These are phyloP conservation scores for Podarcis siculus DNA, from an alignment of 2,797 vertebrate genomes.

Conservation along the genomic window DNA sequence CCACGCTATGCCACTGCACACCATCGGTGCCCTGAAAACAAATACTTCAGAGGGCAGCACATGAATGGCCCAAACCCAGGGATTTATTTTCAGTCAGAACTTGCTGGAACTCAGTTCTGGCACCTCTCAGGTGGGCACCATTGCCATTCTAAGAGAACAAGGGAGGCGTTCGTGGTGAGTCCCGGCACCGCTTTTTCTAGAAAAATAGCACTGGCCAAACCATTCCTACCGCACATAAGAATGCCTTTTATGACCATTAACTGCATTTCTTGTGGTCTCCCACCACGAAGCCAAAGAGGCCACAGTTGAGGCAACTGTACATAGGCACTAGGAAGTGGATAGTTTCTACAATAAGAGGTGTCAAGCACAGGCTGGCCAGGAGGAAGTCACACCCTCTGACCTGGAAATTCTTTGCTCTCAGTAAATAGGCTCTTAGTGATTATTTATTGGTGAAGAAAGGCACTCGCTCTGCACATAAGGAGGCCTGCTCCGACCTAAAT, in stretches of 20 bases:
- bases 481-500: not conserved
- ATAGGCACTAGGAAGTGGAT: too few relatives aligned
- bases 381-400: not conserved
- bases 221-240: not conserved
- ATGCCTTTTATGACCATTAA: not conserved
- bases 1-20: too few relatives aligned
- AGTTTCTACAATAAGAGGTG: not conserved
- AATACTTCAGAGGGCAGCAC: too few relatives aligned
- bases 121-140: too few relatives aligned
- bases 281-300: not conserved
- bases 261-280: not conserved
- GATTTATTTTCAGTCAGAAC: too few relatives aligned
- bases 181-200: too few relatives aligned
- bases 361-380: not conserved
- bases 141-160: too few relatives aligned
- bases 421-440: not conserved
- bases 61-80: too few relatives aligned
- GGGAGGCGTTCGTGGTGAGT: too few relatives aligned
- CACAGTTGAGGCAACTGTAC: not conserved
- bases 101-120: too few relatives aligned
- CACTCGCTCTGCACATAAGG: not conserved
- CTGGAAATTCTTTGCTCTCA: not conserved
- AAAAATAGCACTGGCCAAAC: too few relatives aligned
- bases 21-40: too few relatives aligned
- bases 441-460: conserved; percentile 3